These are phyloP conservation scores for Liparis tanakae DNA, from an alignment of 2,797 vertebrate genomes.

Conservation along the genomic window DNA sequence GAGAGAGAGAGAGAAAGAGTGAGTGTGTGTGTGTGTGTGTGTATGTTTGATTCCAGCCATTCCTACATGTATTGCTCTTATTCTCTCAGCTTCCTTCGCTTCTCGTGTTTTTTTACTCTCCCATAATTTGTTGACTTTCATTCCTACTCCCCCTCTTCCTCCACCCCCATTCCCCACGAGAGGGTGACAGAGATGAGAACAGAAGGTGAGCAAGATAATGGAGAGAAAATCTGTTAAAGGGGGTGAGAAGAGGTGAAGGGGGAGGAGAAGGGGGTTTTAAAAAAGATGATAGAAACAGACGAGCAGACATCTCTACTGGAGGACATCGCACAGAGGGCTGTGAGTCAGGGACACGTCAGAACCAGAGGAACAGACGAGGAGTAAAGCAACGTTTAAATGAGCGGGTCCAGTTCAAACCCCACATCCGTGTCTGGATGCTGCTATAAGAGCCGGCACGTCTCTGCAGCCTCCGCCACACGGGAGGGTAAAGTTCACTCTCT, in stretches of 20 bases:
- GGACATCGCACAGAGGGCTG: constrained; percentile 28
- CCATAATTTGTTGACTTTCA: constrained; percentile 49
- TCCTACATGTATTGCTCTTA: constrained; percentile 49
- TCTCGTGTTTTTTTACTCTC: constrained; percentile 23
- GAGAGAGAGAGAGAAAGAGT: no score
- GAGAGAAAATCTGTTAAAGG: constrained; percentile 68
- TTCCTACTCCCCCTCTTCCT: constrained; percentile 54
- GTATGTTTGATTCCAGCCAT: constrained; percentile 34
- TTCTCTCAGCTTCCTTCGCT: constrained; percentile 42
- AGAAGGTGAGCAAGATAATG: constrained; percentile 62
- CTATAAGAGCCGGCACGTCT: constrained; percentile 14
- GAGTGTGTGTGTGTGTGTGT: background rate
- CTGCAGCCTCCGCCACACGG: constrained; percentile 24
- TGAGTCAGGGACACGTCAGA: constrained; percentile 22
- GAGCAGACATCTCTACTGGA: constrained; percentile 16
- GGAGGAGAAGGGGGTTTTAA: constrained; percentile 13
- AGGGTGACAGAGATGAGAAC: constrained; percentile 71
- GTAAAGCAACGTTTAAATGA: background rate
- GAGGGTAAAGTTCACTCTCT: constrained; percentile 31
- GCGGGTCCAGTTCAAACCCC: constrained; percentile 7
- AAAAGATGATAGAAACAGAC: constrained; percentile 61
- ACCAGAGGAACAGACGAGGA: background rate
- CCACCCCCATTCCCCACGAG: constrained; percentile 69
- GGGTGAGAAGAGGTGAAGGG: constrained; percentile 43
- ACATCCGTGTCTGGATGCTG: background rate